These are phyloP conservation scores for Latheticus oryzae DNA, from an alignment of 2,888 invertebrate species.

Conservation along the genomic window DNA sequence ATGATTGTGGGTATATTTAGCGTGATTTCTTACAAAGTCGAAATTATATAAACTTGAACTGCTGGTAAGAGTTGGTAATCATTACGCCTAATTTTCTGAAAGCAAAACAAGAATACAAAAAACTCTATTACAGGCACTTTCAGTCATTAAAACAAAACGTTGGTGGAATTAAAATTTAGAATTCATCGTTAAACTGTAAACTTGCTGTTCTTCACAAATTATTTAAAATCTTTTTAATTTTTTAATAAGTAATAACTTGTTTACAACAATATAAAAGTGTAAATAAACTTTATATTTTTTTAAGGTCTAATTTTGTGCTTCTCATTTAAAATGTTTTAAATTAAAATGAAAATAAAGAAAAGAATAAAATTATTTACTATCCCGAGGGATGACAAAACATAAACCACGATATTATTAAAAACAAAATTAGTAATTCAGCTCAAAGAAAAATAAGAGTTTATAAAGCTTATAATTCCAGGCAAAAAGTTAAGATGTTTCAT, in stretches of 20 bases:
- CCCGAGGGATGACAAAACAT: conserved; percentile 8
- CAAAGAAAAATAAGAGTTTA: too few species aligned
- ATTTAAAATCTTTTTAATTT: conserved; percentile 6
- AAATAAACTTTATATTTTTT: too few species aligned
- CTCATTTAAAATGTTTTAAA: conserved; percentile 16
- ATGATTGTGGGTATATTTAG: conserved; percentile 39
- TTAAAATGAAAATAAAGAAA: conserved; percentile 34
- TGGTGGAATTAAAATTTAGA: too few species aligned
- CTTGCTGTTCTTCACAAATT: too few species aligned
- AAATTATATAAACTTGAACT: too few species aligned
- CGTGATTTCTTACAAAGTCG: conserved; percentile 15
- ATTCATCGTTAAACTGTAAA: too few species aligned
- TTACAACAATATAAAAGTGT: conserved; percentile 13
- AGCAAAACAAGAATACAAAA: background rate
- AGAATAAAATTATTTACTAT: conserved; percentile 15
- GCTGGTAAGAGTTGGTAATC: too few species aligned
- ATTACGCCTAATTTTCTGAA: conserved; percentile 13
- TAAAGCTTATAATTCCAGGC: background rate
- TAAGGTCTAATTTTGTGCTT: too few species aligned
- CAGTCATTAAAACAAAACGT: conserved; percentile 8
- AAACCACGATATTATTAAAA: conserved; percentile 30
- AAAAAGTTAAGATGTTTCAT: background rate
- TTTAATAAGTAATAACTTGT: conserved; percentile 12
- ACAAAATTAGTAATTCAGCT: conserved; percentile 19
- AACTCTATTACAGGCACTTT: conserved; percentile 12